Evolutionary conservation across 2,797 vertebrate species (phyloP).

Genomic region (Clarias laeviceps): DNA sequence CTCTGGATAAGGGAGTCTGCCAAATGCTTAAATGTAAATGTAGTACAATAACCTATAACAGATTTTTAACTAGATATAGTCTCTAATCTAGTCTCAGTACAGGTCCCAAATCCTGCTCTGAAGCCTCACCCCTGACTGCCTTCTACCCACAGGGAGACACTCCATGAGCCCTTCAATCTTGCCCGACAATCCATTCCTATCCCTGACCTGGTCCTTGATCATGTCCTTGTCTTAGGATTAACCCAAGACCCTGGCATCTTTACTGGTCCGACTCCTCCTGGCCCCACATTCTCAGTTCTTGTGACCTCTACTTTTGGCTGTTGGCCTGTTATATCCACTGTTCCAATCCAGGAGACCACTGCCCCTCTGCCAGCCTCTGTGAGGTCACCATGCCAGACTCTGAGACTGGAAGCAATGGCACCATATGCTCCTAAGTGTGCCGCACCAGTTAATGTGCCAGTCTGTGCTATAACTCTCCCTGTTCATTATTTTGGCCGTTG

Average conservation of each 20-base stretch:
- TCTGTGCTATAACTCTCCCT: not conserved
- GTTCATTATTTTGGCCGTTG: not conserved
- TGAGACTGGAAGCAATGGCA: not conserved
- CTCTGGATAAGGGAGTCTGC: no score
- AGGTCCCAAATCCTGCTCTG: not conserved
- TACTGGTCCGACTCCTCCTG: not conserved
- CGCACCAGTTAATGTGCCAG: not conserved
- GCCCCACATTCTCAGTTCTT: not conserved
- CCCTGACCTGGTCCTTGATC: not conserved
- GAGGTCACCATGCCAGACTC: not conserved
- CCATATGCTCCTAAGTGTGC: not conserved
- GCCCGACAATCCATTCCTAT: not conserved
- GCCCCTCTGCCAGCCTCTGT: not conserved
- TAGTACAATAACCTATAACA: not conserved
- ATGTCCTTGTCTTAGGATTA: not conserved
- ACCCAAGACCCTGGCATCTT: not conserved
- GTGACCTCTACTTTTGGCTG: not conserved
- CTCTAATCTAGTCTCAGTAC: not conserved
- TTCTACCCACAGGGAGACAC: not conserved
- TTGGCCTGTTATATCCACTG: not conserved
- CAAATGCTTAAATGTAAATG: no score
- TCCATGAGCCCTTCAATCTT: not conserved
- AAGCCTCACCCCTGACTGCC: not conserved
- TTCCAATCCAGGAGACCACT: not conserved
- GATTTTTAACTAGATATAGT: not conserved